Conservation (phyloP, 1,140 invertebrate genomes). For the Aphaenogaster rudis region DNA sequence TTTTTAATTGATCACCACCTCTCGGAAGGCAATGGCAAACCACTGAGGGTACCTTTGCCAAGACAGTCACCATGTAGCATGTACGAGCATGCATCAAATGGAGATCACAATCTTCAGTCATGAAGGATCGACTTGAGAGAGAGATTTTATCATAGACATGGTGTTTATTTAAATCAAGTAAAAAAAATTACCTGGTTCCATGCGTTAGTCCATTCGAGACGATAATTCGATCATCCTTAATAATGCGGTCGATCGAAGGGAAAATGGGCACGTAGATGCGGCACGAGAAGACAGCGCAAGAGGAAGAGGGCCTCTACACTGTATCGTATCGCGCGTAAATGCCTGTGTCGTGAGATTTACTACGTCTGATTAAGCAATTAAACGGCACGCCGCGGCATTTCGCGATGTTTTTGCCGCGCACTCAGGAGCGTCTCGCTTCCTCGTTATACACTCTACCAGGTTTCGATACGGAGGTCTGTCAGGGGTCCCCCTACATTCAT, state of each 20-base stretch:
- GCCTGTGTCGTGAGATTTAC: slow-evolving; percentile 84
- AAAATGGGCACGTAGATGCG: background rate
- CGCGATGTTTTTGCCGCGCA: slow-evolving; percentile 75
- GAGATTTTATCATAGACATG: too few species aligned
- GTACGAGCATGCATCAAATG: too few species aligned
- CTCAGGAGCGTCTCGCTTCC: slow-evolving; percentile 70
- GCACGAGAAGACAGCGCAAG: background rate
- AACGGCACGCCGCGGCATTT: slow-evolving; percentile 70
- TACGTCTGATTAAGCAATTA: slow-evolving; percentile 86
- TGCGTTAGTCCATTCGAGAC: background rate
- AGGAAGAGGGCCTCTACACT: slow-evolving; percentile 50
- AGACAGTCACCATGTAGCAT: too few species aligned
- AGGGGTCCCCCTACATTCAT: slow-evolving; percentile 43
- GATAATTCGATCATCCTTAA: slow-evolving; percentile 16
- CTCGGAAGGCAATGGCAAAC: too few species aligned
- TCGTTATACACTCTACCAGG: slow-evolving; percentile 78
- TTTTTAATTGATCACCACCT: too few species aligned
- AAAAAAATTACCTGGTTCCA: too few species aligned
- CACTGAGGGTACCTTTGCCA: too few species aligned
- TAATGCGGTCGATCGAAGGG: background rate
- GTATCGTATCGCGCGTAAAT: slow-evolving; percentile 80
- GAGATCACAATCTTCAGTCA: too few species aligned
- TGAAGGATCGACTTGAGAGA: too few species aligned
- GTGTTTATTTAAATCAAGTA: too few species aligned
- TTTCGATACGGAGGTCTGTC: slow-evolving; percentile 75